Base-by-base conservation (phyloP, 2,888 invertebrate genomes). In the Amorpha juglandis region DNA sequence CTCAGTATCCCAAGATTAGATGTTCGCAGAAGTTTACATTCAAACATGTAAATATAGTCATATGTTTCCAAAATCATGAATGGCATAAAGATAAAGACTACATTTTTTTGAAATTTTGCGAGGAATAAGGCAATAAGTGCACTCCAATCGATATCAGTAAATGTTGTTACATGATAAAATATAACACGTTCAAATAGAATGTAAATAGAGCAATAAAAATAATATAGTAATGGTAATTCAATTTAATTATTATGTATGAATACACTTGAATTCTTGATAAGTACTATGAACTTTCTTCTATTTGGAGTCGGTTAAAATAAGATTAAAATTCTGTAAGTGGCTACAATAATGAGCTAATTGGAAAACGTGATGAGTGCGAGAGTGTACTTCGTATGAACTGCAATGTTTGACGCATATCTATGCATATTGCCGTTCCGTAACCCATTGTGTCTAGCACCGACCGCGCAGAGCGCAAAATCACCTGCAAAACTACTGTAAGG, bases 381-480 rank as follows among this genome's bases (percentile, higher is more conserved):
- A 78, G 77, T 73, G 76, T 73, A 68, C 69, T 69, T 89, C 83
- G 86, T 87, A 89, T 86, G 82, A 79, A 72, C 82, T 85, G 87
- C 83, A 84, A 79, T 83, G 83, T 76, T 84, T 80, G 80, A 78
- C 78, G 82, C 86, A 84, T 91, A 92, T 91, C 90, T 90, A 87
- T 91, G 90, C 88, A 88, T 88, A 91, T 89, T 86, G 80, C 81
- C 78, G 79, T 82, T 80, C 83, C 80, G 80, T 84, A 87, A 82
- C 80, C 91, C 87, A 91, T 92, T 92, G 92, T 91, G 85, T 75
- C 81, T 81, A 84, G 84, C 78, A 86, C 86, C 83, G 82, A 82
- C 88, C 85, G 88, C 87, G 88, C 86, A 90, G 88, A 89, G 88
- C 89, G 83, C 87, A 88, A 88, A 90, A 90, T 89, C 89, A 82